phyloP scores from a whole-genome alignment of 2,888 invertebrate species.

The Thysanoteuthis rhombus region DNA sequence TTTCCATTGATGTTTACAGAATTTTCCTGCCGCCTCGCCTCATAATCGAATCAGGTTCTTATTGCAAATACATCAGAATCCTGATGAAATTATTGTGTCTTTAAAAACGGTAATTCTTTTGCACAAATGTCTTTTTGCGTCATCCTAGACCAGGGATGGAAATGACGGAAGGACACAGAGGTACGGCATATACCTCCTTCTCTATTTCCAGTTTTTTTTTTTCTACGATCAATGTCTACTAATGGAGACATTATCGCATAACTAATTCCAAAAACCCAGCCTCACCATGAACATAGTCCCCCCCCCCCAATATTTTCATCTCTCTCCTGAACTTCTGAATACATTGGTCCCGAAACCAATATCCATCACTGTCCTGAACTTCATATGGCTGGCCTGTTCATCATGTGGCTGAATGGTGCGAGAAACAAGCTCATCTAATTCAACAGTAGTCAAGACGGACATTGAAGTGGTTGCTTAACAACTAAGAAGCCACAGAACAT shows the following conservation, averaged over 20 bases:
- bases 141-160: too few species aligned
- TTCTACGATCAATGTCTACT: too few species aligned
- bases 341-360: too few species aligned
- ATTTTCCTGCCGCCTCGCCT: not conserved
- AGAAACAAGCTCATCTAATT: not conserved
- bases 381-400: not conserved
- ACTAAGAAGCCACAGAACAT: not conserved
- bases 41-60: not conserved
- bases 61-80: not conserved
- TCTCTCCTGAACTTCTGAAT: too few species aligned
- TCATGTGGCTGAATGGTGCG: not conserved
- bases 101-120: not conserved
- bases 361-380: not conserved
- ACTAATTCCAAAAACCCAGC: too few species aligned
- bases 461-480: not conserved
- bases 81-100: not conserved
- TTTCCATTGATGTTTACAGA: not conserved
- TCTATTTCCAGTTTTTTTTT: too few species aligned
- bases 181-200: too few species aligned
- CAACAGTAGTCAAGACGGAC: not conserved
- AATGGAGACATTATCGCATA: too few species aligned
- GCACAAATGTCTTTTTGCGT: not conserved
- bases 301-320: too few species aligned
- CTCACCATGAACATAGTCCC: too few species aligned
- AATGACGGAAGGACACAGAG: too few species aligned